A percentile compares a stretch with the other conserved stretches of the same genome.
phyloP scores from a whole-genome alignment of 2,113 vertebrate genomes.

The Cynocephalus volans region DNA sequence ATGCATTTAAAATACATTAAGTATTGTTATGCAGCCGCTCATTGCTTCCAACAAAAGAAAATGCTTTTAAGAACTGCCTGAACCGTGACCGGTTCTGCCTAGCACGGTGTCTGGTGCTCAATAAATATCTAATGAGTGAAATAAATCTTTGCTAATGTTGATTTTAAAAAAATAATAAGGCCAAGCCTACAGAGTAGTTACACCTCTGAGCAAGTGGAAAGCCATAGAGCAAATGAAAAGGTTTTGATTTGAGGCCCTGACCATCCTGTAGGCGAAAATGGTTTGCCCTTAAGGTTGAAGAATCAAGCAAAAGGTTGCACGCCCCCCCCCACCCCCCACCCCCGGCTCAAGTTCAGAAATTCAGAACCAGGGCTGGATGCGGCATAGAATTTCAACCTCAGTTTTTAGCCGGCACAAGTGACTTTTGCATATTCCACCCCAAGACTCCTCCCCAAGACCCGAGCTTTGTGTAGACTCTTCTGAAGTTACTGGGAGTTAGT shows the following conservation, averaged over 20 bases:
- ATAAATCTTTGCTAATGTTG: neutral
- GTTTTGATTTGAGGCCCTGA: neutral
- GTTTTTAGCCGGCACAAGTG: neutral
- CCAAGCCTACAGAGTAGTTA: neutral
- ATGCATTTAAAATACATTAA: constrained; percentile 80
- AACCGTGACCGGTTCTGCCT: neutral
- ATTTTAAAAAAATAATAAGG: neutral
- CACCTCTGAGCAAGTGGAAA: neutral
- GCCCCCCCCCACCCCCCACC: neutral
- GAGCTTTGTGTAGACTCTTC: neutral
- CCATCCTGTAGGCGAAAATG: neutral
- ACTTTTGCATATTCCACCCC: constrained; percentile 23
- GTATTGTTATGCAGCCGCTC: neutral
- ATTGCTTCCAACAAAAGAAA: constrained; percentile 62
- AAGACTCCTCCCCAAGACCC: neutral
- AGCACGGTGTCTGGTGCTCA: neutral
- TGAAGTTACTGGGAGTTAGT: neutral
- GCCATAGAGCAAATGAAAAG: neutral
- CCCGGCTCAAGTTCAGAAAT: neutral
- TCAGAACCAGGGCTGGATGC: constrained; percentile 10
- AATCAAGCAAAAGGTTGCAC: neutral
- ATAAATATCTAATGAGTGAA: constrained; percentile 51
- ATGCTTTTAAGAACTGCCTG: constrained; percentile 52
- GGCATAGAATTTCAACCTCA: neutral
- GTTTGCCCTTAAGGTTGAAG: neutral